Conservation (phyloP, 2,888 invertebrate genomes). For the Ephialtes manifestator region DNA sequence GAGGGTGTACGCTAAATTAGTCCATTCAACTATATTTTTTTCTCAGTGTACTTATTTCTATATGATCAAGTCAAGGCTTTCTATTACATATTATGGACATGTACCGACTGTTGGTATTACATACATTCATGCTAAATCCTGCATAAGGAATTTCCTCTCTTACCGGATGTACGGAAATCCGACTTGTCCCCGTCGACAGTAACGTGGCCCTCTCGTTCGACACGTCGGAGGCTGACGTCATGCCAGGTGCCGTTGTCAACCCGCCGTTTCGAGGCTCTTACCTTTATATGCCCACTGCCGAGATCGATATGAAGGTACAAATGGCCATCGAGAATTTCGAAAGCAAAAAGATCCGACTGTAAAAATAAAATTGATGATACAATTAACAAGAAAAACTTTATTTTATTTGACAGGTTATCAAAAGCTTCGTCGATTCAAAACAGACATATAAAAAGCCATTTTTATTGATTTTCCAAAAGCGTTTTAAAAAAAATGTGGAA, state of each 20-base stretch:
- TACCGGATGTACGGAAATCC: constrained; percentile 95
- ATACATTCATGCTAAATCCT: not conserved
- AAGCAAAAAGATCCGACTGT: constrained; percentile 96
- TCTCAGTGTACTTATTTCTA: not conserved
- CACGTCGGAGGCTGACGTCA: constrained; percentile 93
- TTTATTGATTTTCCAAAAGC: not conserved
- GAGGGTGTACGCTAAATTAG: too few relatives aligned
- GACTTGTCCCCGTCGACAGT: constrained; percentile 95
- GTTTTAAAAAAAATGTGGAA: too few relatives aligned
- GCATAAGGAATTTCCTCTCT: constrained; percentile 60
- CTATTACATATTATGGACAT: not conserved
- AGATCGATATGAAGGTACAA: constrained; percentile 97
- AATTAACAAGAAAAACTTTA: not conserved
- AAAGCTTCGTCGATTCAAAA: not conserved
- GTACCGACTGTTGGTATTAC: not conserved
- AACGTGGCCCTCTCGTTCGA: constrained; percentile 94
- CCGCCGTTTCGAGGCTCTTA: constrained; percentile 92
- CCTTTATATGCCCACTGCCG: constrained; percentile 95
- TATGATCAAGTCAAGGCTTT: not conserved
- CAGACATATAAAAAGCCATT: not conserved
- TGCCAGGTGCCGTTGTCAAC: constrained; percentile 98
- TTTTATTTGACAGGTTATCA: too few relatives aligned
- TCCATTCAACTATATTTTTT: too few relatives aligned
- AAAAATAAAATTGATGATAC: constrained; percentile 64
- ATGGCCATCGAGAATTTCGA: constrained; percentile 97